Evolutionary conservation across 1,140 invertebrate species (phyloP).

Genomic region (Drosophila neocordata): DNA sequence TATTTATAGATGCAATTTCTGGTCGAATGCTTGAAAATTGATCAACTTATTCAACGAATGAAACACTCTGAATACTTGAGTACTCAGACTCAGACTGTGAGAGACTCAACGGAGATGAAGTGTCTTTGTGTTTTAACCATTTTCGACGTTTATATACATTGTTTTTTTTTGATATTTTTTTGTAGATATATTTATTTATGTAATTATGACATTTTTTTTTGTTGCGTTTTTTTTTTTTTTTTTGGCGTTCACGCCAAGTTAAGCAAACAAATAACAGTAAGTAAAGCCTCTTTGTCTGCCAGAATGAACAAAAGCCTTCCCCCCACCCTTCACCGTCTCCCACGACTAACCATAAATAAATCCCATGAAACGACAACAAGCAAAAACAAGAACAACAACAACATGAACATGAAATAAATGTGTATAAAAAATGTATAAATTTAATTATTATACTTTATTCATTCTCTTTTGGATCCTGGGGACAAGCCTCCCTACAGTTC

Average conservation of each 20-base stretch:
- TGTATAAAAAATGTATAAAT: slow-evolving; percentile 7
- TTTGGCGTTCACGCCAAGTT: slow-evolving; percentile 54
- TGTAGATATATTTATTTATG: slow-evolving; percentile 65
- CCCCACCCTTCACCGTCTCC: neutral
- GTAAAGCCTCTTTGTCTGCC: slow-evolving; percentile 57
- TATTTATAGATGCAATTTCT: slow-evolving; percentile 16
- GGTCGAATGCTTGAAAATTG: slow-evolving; percentile 42
- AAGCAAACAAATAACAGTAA: slow-evolving; percentile 67
- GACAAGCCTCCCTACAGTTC: slow-evolving; percentile 12
- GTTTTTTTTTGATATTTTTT: slow-evolving; percentile 31
- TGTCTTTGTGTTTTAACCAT: slow-evolving; percentile 53
- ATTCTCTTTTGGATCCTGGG: slow-evolving; percentile 10
- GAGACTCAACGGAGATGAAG: slow-evolving; percentile 32
- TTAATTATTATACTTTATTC: slow-evolving; percentile 40
- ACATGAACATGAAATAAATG: slow-evolving; percentile 32
- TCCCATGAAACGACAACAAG: slow-evolving; percentile 30
- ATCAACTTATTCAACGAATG: slow-evolving; percentile 29
- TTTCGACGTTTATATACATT: slow-evolving; percentile 22
- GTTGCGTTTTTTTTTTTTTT: neutral
- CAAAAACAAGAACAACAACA: slow-evolving; percentile 29
- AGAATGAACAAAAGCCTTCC: slow-evolving; percentile 38
- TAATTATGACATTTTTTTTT: slow-evolving; percentile 74
- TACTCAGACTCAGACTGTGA: slow-evolving; percentile 14
- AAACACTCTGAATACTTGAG: slow-evolving; percentile 22
- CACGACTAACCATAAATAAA: slow-evolving; percentile 44